These are phyloP conservation scores for Neoitamus cyanurus DNA, from an alignment of 2,888 invertebrate genomes.

Conservation along the genomic window DNA sequence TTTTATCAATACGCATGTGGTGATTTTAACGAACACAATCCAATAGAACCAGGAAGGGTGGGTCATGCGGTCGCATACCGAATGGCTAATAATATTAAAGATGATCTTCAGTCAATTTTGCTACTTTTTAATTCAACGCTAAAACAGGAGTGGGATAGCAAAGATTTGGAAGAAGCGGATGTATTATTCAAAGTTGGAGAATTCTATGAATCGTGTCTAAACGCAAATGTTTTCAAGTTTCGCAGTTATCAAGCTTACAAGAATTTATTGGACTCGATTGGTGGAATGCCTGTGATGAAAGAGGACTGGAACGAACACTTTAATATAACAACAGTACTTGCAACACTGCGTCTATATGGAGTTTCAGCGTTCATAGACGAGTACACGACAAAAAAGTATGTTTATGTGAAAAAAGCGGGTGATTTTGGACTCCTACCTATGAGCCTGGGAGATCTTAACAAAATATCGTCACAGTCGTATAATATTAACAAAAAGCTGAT, in stretches of 20 bases:
- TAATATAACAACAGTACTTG: background rate
- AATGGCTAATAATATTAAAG: background rate
- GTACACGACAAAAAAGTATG: background rate
- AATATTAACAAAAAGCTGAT: background rate
- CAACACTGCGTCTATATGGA: background rate
- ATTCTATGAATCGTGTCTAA: constrained; percentile 23
- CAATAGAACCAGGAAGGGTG: background rate
- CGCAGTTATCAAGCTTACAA: background rate
- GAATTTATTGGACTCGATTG: background rate
- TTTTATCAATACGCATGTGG: constrained; percentile 36
- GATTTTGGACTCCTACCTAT: background rate
- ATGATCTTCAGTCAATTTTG: background rate
- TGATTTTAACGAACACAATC: background rate
- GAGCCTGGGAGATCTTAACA: background rate
- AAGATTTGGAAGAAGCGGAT: background rate
- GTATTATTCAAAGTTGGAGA: background rate
- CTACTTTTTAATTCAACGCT: background rate
- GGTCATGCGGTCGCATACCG: background rate
- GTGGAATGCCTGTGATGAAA: constrained; percentile 8
- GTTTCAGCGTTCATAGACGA: constrained; percentile 4
- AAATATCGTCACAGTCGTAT: background rate
- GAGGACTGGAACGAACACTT: background rate
- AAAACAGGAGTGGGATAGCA: background rate
- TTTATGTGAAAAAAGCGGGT: background rate
- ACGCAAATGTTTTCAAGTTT: background rate